Percentiles rank a stretch among this genome's conserved stretches.
These are phyloP conservation scores for Megaceryle torquata DNA, from an alignment of 2,113 vertebrate species.

Conservation along the genomic window DNA sequence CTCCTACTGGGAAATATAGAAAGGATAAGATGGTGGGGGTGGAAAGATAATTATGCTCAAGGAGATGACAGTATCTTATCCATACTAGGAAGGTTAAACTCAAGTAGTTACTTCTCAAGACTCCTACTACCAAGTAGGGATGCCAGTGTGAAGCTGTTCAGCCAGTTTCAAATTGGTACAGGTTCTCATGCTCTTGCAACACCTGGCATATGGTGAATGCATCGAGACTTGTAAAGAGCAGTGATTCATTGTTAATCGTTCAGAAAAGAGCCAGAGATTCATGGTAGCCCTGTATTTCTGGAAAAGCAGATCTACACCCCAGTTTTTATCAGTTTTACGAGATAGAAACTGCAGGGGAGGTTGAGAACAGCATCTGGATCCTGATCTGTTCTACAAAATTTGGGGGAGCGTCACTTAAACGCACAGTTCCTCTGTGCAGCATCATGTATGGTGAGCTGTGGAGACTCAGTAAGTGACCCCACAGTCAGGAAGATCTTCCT, in stretches of 20 bases:
- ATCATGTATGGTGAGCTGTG: neutral
- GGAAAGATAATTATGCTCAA: constrained; percentile 45
- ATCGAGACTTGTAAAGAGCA: constrained; percentile 61
- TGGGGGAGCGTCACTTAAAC: neutral
- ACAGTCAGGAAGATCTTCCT: neutral
- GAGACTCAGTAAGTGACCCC: neutral
- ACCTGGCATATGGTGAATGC: constrained; percentile 65
- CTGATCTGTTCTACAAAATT: neutral
- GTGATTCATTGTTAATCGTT: constrained; percentile 72
- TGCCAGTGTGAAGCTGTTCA: constrained; percentile 31
- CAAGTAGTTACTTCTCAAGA: neutral
- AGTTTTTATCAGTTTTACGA: neutral
- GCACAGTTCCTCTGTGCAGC: neutral
- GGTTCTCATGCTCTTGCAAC: constrained; percentile 54
- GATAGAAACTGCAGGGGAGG: neutral
- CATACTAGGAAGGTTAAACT: constrained; percentile 25
- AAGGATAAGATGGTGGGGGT: neutral
- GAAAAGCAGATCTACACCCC: neutral
- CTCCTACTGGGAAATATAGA: constrained; percentile 42
- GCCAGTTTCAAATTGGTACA: constrained; percentile 24
- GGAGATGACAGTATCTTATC: constrained; percentile 44
- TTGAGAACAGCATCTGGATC: neutral
- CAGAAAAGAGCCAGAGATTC: constrained; percentile 17
- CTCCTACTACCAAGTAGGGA: neutral
- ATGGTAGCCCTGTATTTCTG: neutral